Evolutionary conservation across 2,888 invertebrate species (phyloP), one percentile per base, ranked within the genome.

Genomic region (Plagiodera versicolora): DNA sequence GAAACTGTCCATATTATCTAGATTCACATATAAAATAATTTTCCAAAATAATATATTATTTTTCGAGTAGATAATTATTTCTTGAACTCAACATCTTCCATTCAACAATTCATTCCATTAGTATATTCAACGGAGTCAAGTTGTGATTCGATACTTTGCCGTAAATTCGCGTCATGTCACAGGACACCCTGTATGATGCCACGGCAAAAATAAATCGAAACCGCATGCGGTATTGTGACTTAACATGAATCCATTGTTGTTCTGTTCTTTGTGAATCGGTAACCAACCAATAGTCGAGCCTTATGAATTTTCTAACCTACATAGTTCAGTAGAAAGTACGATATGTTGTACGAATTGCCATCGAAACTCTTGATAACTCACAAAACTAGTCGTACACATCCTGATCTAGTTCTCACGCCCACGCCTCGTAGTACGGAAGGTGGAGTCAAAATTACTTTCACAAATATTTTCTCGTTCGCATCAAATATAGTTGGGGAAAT

Each of bases 291-390:
- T 63, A 54, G 58, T 49, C 61, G 55, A 59, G 63, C 58, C 63
- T 59, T 67, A 70, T 68, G 70, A 67, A 68, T 73, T 75, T 75
- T 74, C 72, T 75, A 76, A 74, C 76, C 76, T 73, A 75, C 71
- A 76, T 76, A 75, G 74, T 74, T 74, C 56, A 66, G 70, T 75
- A 76, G 76, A 76, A 76, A 76, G 76, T 75, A 69, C 63, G 68
- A 58, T 65, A 61, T 65, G 39, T 39, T 39, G 63, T 63, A 58
- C 58, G 60, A 59, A 61, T 66, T 61, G 59, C 63, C 52, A 58
- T 65, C 58, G 53, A 57, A 57, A 58, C 57, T 63, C 56, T 39
- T 55, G 58, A 64, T 58, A 63, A 58, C 53, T 63, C 64, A 65
- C 54, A 52, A 62, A 64, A 60, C 58, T 60, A 63, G 58, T 58